Percentiles rank a stretch among this genome's conserved stretches.
Conservation (phyloP, 2,888 invertebrate genomes). For the Catocala fraxini region DNA sequence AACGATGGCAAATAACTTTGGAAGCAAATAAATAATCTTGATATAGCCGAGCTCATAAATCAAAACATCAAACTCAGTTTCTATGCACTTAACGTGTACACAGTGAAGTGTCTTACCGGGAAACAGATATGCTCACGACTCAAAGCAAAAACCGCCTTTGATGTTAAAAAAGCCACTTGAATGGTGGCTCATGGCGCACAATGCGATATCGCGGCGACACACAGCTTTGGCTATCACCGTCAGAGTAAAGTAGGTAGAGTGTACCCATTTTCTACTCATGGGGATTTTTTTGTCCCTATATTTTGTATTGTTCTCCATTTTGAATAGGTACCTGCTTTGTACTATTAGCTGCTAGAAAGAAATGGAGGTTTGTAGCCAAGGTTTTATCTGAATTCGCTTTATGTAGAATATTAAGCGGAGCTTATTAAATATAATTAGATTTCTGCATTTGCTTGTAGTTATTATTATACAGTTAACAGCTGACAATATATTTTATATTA, state of each 20-base stretch:
- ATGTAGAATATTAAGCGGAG: no score
- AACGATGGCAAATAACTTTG: no score
- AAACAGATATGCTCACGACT: slow-evolving; percentile 46
- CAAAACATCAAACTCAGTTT: slow-evolving; percentile 5
- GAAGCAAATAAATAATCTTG: no score
- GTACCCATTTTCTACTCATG: slow-evolving; percentile 45
- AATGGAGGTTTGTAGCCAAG: no score
- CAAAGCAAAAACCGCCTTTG: slow-evolving; percentile 69
- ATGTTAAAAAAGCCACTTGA: slow-evolving; percentile 75
- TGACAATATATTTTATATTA: no score
- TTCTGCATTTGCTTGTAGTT: no score
- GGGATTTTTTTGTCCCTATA: slow-evolving; percentile 10
- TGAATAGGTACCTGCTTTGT: slow-evolving; percentile 39
- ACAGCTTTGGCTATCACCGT: slow-evolving; percentile 39
- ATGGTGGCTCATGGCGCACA: slow-evolving; percentile 62
- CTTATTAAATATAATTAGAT: no score
- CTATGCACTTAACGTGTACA: slow-evolving; percentile 22
- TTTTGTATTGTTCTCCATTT: slow-evolving; percentile 5
- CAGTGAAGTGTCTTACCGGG: slow-evolving; percentile 35
- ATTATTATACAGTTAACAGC: no score
- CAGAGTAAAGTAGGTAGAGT: slow-evolving; percentile 48
- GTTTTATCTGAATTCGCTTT: no score
- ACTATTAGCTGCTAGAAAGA: slow-evolving; percentile 28
- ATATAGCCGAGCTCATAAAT: not conserved
- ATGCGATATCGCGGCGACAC: slow-evolving; percentile 50